A percentile compares a stretch with the other conserved stretches of the same genome.
Conservation (phyloP, 2,797 vertebrate genomes). For the Muscicapa striata region DNA sequence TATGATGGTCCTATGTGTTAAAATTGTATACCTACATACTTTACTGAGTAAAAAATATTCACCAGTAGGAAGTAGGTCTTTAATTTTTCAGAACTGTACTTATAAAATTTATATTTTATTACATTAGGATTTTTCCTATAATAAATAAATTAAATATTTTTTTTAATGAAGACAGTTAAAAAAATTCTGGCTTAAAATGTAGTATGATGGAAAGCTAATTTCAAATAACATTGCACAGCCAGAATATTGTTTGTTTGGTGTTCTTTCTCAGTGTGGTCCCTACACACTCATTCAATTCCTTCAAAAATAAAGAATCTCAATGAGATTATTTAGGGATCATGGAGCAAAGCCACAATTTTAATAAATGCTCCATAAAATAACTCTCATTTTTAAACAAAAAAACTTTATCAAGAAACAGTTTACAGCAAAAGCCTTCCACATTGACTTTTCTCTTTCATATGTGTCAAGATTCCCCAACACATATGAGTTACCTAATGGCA, state of each 20-base stretch:
- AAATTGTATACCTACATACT: not conserved
- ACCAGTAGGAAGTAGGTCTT: rapidly evolving
- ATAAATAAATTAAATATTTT: not conserved
- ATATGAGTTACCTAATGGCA: not conserved
- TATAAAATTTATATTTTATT: not conserved
- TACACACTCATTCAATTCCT: not conserved
- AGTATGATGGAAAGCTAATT: not conserved
- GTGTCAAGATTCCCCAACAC: too few species aligned
- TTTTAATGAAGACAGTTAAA: not conserved
- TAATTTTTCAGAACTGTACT: not conserved
- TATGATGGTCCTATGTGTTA: not conserved
- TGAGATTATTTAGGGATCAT: not conserved
- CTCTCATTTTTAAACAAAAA: not conserved
- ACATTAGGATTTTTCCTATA: not conserved
- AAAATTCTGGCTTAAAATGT: not conserved
- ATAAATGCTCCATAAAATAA: not conserved
- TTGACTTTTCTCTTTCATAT: not conserved
- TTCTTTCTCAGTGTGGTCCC: not conserved
- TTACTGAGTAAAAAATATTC: not conserved
- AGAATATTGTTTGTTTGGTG: not conserved
- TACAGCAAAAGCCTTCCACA: not conserved
- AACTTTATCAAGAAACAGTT: not conserved
- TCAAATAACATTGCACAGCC: not conserved
- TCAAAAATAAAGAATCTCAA: not conserved
- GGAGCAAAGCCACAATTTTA: not conserved